Percentiles rank a stretch among this genome's conserved stretches.
phyloP scores from a whole-genome alignment of 1,140 invertebrate genomes.

The Sitobion miscanthi region DNA sequence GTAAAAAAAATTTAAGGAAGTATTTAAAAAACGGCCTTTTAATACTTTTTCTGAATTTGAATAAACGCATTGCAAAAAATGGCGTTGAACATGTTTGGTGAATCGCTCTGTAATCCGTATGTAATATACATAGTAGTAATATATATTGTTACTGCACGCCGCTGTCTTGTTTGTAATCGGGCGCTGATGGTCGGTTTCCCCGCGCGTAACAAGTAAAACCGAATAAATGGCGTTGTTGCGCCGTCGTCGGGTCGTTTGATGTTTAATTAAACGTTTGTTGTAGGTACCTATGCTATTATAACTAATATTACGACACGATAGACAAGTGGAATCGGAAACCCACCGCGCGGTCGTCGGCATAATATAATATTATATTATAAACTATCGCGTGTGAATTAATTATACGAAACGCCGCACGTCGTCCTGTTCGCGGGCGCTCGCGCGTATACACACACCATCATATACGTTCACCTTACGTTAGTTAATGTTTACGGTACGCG shows the following conservation, averaged over 20 bases:
- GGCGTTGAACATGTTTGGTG: not conserved
- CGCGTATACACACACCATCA: too few relatives aligned
- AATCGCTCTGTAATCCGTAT: not conserved
- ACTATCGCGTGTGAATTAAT: conserved; percentile 32
- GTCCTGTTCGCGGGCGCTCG: not conserved
- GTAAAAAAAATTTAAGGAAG: not conserved
- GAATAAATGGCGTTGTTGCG: not conserved
- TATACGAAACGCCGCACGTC: not conserved
- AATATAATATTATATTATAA: not conserved
- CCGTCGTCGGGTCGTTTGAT: conserved; percentile 10
- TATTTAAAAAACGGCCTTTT: not conserved
- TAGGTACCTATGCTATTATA: not conserved
- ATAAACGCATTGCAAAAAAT: not conserved
- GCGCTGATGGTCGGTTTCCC: not conserved
- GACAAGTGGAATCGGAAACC: not conserved
- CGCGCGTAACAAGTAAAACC: conserved; percentile 23
- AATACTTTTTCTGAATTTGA: not conserved
- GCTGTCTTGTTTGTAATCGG: not conserved
- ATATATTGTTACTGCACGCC: not conserved
- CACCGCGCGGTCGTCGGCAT: not conserved
- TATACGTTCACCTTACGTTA: not conserved
- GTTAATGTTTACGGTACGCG: not conserved
- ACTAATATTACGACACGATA: not conserved
- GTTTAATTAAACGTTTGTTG: conserved; percentile 38
- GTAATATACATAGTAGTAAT: not conserved